These are phyloP conservation scores for Motacilla alba DNA, from an alignment of 2,113 vertebrate genomes.

Conservation along the genomic window DNA sequence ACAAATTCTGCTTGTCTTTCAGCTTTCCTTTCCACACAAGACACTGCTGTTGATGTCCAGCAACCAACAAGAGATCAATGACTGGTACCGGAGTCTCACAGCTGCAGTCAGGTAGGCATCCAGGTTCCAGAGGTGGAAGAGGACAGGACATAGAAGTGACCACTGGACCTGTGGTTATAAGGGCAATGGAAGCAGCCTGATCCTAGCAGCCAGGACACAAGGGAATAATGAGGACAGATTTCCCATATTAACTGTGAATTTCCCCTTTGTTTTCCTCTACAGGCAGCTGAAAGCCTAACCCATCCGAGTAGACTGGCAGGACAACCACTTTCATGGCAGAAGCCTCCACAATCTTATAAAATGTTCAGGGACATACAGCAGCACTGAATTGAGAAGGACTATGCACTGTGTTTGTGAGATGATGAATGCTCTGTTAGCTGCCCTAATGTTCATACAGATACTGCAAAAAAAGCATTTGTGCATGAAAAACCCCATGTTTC, in stretches of 20 bases:
- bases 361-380: rapidly evolving
- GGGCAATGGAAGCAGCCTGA: neutral
- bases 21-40: slow-evolving; percentile 88
- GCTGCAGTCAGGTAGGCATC: slow-evolving; percentile 77
- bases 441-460: neutral
- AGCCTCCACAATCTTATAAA: neutral
- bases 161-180: neutral
- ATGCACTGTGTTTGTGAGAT: rapidly evolving
- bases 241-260: neutral
- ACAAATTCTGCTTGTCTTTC: slow-evolving; percentile 26
- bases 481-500: neutral
- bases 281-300: slow-evolving; percentile 74
- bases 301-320: neutral
- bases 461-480: neutral
- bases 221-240: neutral
- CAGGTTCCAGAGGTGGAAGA: neutral
- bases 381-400: neutral
- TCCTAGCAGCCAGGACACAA: neutral
- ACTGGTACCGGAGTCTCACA: slow-evolving; percentile 84
- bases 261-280: neutral
- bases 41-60: slow-evolving; percentile 90
- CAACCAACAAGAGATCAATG: slow-evolving; percentile 85
- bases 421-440: neutral
- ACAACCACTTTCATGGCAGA: rapidly evolving
- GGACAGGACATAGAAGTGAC: neutral